phyloP scores from a whole-genome alignment of 2,113 vertebrate genomes.

The Cyrtonyx montezumae region DNA sequence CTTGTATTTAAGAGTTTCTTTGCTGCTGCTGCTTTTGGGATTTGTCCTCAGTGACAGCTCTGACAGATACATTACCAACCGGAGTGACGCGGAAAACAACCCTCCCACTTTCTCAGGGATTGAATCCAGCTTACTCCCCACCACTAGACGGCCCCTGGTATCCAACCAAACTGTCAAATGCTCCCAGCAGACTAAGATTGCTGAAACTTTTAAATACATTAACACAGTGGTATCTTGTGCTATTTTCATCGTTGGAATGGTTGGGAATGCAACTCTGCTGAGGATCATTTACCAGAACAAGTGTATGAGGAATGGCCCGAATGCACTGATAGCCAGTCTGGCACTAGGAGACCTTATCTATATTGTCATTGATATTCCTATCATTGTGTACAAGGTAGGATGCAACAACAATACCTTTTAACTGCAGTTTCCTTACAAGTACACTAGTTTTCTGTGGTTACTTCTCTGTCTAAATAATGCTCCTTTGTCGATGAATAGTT shows the following conservation, averaged over 20 bases:
- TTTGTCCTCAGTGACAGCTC: conserved; percentile 68
- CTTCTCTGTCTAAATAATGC: background rate
- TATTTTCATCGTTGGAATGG: conserved; percentile 95
- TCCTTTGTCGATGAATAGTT: background rate
- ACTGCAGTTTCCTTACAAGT: background rate
- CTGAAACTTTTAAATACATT: conserved; percentile 89
- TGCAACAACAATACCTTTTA: background rate
- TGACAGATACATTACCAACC: conserved; percentile 68
- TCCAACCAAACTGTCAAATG: conserved; percentile 77
- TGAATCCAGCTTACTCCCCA: conserved; percentile 55
- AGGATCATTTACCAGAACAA: conserved; percentile 99
- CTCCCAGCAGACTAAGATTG: conserved; percentile 76
- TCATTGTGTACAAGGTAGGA: conserved; percentile 95
- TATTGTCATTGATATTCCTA: conserved; percentile 92
- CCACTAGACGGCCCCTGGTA: conserved; percentile 67
- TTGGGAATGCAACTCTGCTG: conserved; percentile 94
- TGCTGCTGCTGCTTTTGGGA: conserved; percentile 70
- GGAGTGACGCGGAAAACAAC: conserved; percentile 40
- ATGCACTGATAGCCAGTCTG: conserved; percentile 95
- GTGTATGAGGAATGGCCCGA: conserved; percentile 98
- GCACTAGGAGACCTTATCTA: conserved; percentile 97
- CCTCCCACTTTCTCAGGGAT: conserved; percentile 66
- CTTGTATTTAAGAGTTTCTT: conserved; percentile 63
- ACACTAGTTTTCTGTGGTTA: background rate
- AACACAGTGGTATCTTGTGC: conserved; percentile 90